Evolutionary conservation across 1,140 invertebrate species (phyloP).

Genomic region (Watersipora subatra): DNA sequence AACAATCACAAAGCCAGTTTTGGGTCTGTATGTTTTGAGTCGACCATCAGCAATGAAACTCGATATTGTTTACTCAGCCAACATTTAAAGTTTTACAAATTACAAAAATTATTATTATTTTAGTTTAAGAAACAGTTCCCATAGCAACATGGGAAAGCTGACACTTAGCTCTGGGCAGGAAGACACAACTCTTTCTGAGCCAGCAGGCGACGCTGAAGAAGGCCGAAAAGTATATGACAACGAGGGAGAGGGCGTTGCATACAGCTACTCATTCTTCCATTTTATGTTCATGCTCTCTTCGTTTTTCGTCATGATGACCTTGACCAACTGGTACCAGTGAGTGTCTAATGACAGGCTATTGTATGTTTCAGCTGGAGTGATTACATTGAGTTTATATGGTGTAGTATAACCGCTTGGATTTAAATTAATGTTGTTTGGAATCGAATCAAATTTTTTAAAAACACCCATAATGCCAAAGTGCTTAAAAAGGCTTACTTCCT

Average conservation of each 20-base stretch:
- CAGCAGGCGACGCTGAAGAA: slow-evolving; percentile 5
- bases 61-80: no score
- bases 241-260: slow-evolving; percentile 33
- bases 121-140: slow-evolving; percentile 41
- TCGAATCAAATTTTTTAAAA: not conserved
- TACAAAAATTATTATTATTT: no score
- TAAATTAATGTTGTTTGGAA: not conserved
- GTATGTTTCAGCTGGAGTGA: not conserved
- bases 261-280: slow-evolving; percentile 43
- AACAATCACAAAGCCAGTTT: no score
- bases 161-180: slow-evolving; percentile 20
- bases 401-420: not conserved
- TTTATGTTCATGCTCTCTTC: slow-evolving; percentile 37
- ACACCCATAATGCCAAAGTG: not conserved
- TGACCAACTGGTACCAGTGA: slow-evolving; percentile 44
- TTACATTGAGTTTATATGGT: slow-evolving; percentile 1
- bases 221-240: slow-evolving; percentile 38
- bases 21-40: no score
- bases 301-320: slow-evolving; percentile 44
- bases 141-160: slow-evolving; percentile 43
- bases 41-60: no score
- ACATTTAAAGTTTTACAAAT: no score
- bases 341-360: slow-evolving; percentile 5
- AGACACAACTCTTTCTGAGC: not conserved
- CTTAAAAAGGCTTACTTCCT: no score